Percentiles rank a stretch among this genome's conserved stretches.
phyloP scores from a whole-genome alignment of 2,797 vertebrate genomes.

The Sebastes goodei region DNA sequence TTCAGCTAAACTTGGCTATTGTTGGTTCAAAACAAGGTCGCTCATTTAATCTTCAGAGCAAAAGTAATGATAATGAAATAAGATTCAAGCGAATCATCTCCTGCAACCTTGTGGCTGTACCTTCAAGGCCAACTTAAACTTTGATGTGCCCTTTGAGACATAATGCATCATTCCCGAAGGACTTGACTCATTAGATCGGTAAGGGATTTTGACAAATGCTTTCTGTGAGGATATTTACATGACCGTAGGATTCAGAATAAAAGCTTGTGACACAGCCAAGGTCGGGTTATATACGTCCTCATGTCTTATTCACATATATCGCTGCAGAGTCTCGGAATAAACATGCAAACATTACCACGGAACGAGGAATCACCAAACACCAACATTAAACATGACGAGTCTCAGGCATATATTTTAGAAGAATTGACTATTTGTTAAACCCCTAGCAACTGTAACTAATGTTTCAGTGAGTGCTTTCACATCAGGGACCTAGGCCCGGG shows the following conservation, averaged over 20 bases:
- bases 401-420: background rate
- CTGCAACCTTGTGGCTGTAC: constrained; percentile 13
- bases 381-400: background rate
- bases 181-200: constrained; percentile 1
- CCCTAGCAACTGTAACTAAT: background rate
- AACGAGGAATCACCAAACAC: background rate
- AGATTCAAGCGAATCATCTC: constrained; percentile 15
- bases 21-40: constrained; percentile 13
- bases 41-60: constrained; percentile 23
- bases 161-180: constrained; percentile 6
- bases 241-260: background rate
- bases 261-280: background rate
- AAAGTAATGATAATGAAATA: constrained; percentile 13
- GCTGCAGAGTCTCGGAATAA: background rate
- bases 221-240: constrained; percentile 5
- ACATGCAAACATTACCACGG: background rate
- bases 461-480: no score
- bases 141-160: constrained; percentile 24
- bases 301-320: background rate
- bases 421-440: background rate
- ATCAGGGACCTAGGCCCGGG: no score
- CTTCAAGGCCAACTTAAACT: constrained; percentile 39
- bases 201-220: constrained; percentile 21
- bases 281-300: background rate
- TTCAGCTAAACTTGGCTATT: constrained; percentile 19